Percentiles rank a stretch among this genome's conserved stretches.
These are phyloP conservation scores for Onychostoma macrolepis DNA, from an alignment of 2,113 vertebrate genomes.

Conservation along the genomic window DNA sequence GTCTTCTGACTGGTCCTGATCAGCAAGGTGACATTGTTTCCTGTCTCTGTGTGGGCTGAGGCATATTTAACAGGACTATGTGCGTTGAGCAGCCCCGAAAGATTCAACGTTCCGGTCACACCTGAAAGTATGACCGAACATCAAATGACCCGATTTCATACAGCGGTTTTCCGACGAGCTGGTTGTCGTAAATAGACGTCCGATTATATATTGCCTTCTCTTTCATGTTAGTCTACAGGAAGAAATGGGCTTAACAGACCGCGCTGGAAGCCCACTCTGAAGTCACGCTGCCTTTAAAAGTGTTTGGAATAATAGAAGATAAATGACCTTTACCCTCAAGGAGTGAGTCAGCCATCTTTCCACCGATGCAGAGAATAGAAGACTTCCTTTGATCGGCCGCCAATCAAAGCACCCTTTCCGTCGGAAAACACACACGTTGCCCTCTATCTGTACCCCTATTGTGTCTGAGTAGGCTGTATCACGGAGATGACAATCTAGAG, in stretches of 20 bases:
- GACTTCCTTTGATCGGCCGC: conserved; percentile 42
- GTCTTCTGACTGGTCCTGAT: conserved; percentile 47
- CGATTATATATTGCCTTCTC: not conserved
- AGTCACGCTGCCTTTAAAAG: conserved; percentile 7
- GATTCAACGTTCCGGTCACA: conserved; percentile 27
- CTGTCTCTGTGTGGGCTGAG: conserved; percentile 39
- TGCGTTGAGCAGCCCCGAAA: conserved; percentile 11
- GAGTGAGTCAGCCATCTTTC: conserved; percentile 32
- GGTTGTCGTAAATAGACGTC: not conserved
- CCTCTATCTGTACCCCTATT: conserved; percentile 49
- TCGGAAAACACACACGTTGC: conserved; percentile 30
- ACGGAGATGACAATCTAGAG: conserved; percentile 54
- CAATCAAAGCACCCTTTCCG: conserved; percentile 47
- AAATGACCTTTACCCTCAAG: conserved; percentile 35
- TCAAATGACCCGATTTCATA: conserved; percentile 31
- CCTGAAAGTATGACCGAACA: conserved; percentile 25
- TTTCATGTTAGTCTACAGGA: conserved; percentile 8
- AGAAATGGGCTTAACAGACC: conserved; percentile 17
- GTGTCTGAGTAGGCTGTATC: conserved; percentile 54
- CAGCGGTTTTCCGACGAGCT: not conserved
- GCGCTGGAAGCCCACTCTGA: not conserved
- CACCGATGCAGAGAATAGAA: conserved; percentile 24
- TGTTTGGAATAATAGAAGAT: conserved; percentile 6
- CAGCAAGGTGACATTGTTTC: conserved; percentile 52
- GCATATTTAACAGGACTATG: conserved; percentile 23